phyloP scores from a whole-genome alignment of 2,888 invertebrate species.

The Pyrgus malvae region DNA sequence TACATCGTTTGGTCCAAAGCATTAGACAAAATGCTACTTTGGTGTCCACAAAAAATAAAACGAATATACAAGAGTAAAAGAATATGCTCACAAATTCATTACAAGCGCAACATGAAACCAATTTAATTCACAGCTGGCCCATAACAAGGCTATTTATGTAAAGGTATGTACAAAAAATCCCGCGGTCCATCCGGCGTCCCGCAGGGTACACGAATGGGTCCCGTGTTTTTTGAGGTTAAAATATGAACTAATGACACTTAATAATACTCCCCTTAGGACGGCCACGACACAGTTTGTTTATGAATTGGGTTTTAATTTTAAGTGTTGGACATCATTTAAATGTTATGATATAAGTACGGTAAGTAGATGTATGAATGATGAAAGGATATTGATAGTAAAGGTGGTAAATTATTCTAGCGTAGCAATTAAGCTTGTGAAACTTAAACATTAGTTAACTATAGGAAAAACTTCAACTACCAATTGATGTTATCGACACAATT shows the following conservation, averaged over 20 bases:
- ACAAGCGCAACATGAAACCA: constrained; percentile 65
- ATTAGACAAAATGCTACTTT: constrained; percentile 12
- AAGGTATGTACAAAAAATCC: constrained; percentile 52
- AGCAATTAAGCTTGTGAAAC: no score
- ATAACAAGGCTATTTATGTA: constrained; percentile 65
- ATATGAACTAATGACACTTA: constrained; percentile 70
- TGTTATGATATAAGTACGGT: constrained; percentile 7
- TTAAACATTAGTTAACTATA: no score
- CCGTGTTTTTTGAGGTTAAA: constrained; percentile 60
- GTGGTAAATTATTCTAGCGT: no score
- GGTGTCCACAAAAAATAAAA: not conserved
- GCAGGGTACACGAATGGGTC: constrained; percentile 57
- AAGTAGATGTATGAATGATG: not conserved
- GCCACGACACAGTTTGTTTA: constrained; percentile 39
- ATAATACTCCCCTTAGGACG: constrained; percentile 61
- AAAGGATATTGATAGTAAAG: no score
- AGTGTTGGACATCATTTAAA: constrained; percentile 15
- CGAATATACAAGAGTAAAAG: constrained; percentile 30
- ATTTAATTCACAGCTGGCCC: constrained; percentile 73
- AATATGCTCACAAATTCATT: constrained; percentile 66
- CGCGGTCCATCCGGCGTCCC: constrained; percentile 49
- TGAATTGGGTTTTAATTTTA: constrained; percentile 27
- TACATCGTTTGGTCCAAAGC: not conserved
- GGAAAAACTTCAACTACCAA: no score
- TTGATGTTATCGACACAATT: no score